Evolutionary conservation across 2,113 vertebrate species (phyloP), one percentile per base, ranked within the genome.

Genomic region (Leucopternis melanops): DNA sequence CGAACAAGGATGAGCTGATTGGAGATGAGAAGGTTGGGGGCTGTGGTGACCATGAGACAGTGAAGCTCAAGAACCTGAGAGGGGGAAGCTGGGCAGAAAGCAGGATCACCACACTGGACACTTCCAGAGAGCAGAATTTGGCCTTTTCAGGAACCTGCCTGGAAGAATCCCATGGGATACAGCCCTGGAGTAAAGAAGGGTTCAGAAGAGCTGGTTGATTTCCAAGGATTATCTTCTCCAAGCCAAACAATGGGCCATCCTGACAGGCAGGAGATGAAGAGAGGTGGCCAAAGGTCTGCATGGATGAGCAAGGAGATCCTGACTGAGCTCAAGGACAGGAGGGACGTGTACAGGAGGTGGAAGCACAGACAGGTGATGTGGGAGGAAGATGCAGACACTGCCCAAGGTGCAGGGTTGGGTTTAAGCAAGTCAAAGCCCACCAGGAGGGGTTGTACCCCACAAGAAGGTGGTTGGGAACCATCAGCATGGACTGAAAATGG

Each of bases 331-430:
- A 49, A 57, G 79, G 54, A 58, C 54, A 34, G 34, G 27, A 67
- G 16, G 26, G 79, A 69, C 9, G 3, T 1, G 13, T 36, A 38
- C 20, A 9, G 25, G 26, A 58, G 54, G 50, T 36, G 26, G 80
- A 49, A 21, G 44, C 22, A 1, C 4, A 29, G 44, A 38, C 6
- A 32, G 40, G 16, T 31, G 52, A 47, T 2, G 0, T 1, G 5
- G 29, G 65, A 69, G 65, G 40, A 69, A 69, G 63, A 25, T 20
- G 23, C 10, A 8, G 54, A 40, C 8, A 3, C 66, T 14, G n/a
- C 29, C 54, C 3, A 4, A 59, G n/a, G 50, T 7, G 32, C 40
- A 19, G 40, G 4, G 32, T 4, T 55, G 50, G 50, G 40, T 31
- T 36, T n/a, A 27, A 57, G 42, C 12, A 67, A 69, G 27, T 18